phyloP scores from a whole-genome alignment of 2,888 invertebrate species.

The Schrankia costaestrigalis region DNA sequence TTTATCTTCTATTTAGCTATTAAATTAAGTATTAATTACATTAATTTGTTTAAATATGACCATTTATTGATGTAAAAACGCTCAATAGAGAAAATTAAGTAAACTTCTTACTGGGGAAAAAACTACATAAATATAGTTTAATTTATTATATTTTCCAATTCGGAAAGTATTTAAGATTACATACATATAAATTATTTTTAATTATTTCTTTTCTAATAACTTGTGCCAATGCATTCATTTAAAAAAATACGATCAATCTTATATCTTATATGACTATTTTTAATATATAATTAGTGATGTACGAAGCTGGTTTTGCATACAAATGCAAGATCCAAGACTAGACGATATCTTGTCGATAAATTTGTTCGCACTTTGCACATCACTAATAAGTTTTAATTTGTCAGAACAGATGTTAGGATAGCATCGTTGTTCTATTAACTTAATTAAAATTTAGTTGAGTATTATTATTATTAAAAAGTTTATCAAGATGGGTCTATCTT shows the following conservation, averaged over 20 bases:
- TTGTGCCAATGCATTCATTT: slow-evolving; percentile 55
- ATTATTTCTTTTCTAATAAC: slow-evolving; percentile 35
- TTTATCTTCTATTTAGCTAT: slow-evolving; percentile 29
- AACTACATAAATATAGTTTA: slow-evolving; percentile 16
- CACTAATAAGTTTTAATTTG: slow-evolving; percentile 38
- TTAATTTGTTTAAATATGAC: slow-evolving; percentile 37
- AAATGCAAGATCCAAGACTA: slow-evolving; percentile 15
- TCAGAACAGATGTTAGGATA: slow-evolving; percentile 57
- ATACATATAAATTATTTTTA: slow-evolving; percentile 20
- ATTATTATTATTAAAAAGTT: slow-evolving; percentile 49
- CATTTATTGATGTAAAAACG: slow-evolving; percentile 33
- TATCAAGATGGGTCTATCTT: slow-evolving; percentile 50
- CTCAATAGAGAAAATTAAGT: slow-evolving; percentile 40
- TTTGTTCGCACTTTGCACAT: slow-evolving; percentile 25
- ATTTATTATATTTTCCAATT: slow-evolving; percentile 23
- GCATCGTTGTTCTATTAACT: slow-evolving; percentile 48
- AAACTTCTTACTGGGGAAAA: slow-evolving; percentile 19
- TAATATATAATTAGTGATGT: slow-evolving; percentile 34
- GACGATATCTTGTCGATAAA: slow-evolving; percentile 16
- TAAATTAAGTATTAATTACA: slow-evolving; percentile 40
- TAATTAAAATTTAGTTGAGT: slow-evolving; percentile 67
- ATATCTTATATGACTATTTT: slow-evolving; percentile 25
- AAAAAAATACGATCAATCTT: slow-evolving; percentile 42
- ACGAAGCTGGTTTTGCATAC: slow-evolving; percentile 28
- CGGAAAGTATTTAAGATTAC: slow-evolving; percentile 26